Conservation (phyloP, 1,140 invertebrate genomes). For the Acromyrmex heyeri region DNA sequence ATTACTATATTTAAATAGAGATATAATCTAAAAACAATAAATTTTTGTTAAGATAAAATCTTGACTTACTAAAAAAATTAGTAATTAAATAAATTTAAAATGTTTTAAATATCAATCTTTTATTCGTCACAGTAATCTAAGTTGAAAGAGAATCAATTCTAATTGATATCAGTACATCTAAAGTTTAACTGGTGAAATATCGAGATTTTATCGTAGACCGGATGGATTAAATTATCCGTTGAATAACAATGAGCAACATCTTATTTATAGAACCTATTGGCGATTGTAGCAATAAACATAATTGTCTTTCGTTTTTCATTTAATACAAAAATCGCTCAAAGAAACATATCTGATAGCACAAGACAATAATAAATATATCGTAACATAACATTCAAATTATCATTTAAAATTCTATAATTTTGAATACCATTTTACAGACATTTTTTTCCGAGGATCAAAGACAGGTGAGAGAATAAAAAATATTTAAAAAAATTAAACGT, state of each 20-base stretch:
- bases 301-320: conserved; percentile 21
- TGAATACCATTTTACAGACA: background rate
- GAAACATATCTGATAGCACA: background rate
- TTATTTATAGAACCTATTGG: conserved; percentile 41
- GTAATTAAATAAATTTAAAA: background rate
- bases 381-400: background rate
- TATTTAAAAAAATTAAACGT: background rate
- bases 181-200: conserved; percentile 33
- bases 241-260: conserved; percentile 27
- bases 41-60: background rate
- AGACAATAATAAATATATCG: background rate
- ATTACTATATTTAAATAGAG: background rate
- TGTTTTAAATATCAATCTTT: conserved; percentile 6
- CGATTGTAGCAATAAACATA: conserved; percentile 35
- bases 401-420: background rate
- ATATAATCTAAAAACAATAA: background rate
- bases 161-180: background rate
- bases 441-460: conserved; percentile 6
- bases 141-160: background rate
- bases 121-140: background rate
- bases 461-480: background rate
- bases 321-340: conserved; percentile 32
- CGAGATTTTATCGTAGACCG: conserved; percentile 3
- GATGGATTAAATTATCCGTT: conserved; percentile 41
- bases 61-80: background rate